These are phyloP conservation scores for Lithobates sylvaticus DNA, from an alignment of 2,797 vertebrate species.

Conservation along the genomic window DNA sequence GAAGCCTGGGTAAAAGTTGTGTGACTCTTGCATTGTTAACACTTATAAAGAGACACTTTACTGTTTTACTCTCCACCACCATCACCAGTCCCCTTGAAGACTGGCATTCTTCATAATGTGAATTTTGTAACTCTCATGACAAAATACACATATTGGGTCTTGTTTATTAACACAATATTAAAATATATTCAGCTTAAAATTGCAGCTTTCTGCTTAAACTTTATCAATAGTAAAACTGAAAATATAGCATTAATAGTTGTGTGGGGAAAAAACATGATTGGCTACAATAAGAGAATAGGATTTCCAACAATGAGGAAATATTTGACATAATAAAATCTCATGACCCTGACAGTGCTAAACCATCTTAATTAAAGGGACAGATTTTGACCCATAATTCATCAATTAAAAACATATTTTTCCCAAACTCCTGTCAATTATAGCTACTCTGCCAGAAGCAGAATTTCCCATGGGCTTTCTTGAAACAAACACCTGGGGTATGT, in stretches of 20 bases:
- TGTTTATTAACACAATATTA: too few species aligned
- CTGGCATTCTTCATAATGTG: too few species aligned
- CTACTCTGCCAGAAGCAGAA: constrained; percentile 55
- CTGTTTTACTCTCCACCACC: too few species aligned
- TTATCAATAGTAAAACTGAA: neutral
- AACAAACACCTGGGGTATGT: constrained; percentile 65
- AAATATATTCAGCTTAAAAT: neutral
- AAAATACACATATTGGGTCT: too few species aligned
- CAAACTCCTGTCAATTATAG: constrained; percentile 63
- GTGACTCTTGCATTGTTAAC: too few species aligned
- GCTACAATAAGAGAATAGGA: neutral
- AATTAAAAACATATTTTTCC: constrained; percentile 62
- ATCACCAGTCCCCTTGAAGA: too few species aligned
- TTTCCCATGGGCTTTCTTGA: constrained; percentile 62
- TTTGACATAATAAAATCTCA: constrained; percentile 46
- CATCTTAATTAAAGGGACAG: constrained; percentile 37
- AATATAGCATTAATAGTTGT: neutral
- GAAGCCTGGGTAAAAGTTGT: too few species aligned
- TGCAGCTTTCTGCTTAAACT: too few species aligned
- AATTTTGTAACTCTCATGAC: too few species aligned
- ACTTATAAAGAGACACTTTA: too few species aligned
- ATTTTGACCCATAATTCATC: constrained; percentile 50
- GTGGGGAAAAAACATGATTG: neutral
- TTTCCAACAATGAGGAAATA: constrained; percentile 49
- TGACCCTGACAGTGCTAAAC: constrained; percentile 42